Evolutionary conservation across 2,113 vertebrate genomes (phyloP).

Genomic region (Chloebia gouldiae): DNA sequence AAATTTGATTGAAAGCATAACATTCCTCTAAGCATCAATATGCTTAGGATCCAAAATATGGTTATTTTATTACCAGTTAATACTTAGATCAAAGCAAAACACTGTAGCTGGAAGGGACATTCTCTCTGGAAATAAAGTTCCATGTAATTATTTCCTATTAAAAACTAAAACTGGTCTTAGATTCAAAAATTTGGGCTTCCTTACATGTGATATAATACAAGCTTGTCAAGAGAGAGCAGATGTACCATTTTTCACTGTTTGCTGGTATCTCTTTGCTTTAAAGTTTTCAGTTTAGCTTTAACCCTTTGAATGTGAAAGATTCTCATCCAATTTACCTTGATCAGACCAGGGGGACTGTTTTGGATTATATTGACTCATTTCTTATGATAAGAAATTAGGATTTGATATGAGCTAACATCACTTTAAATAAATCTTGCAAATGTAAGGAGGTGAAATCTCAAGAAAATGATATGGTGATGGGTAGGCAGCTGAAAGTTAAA

Average conservation of each 20-base stretch:
- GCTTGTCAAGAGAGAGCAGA: slow-evolving; percentile 26
- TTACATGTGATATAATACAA: not conserved
- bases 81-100: slow-evolving; percentile 54
- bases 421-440: not conserved
- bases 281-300: slow-evolving; percentile 45
- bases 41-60: slow-evolving; percentile 34
- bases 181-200: slow-evolving; percentile 30
- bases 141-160: slow-evolving; percentile 56
- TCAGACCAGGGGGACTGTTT: not conserved
- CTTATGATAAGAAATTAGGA: not conserved
- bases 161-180: slow-evolving; percentile 18
- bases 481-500: slow-evolving; percentile 16
- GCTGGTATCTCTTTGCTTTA: slow-evolving; percentile 19
- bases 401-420: not conserved
- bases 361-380: not conserved
- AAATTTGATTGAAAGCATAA: slow-evolving; percentile 54
- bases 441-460: not conserved
- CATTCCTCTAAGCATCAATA: slow-evolving; percentile 40
- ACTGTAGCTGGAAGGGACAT: slow-evolving; percentile 31
- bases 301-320: slow-evolving; percentile 28
- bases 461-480: not conserved
- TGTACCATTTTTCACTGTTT: slow-evolving; percentile 38
- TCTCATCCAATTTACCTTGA: slow-evolving; percentile 5
- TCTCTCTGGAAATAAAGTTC: slow-evolving; percentile 34
- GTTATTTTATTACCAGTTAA: slow-evolving; percentile 51